Evolutionary conservation across 2,797 vertebrate species (phyloP).

Genomic region (Chrosomus eos): DNA sequence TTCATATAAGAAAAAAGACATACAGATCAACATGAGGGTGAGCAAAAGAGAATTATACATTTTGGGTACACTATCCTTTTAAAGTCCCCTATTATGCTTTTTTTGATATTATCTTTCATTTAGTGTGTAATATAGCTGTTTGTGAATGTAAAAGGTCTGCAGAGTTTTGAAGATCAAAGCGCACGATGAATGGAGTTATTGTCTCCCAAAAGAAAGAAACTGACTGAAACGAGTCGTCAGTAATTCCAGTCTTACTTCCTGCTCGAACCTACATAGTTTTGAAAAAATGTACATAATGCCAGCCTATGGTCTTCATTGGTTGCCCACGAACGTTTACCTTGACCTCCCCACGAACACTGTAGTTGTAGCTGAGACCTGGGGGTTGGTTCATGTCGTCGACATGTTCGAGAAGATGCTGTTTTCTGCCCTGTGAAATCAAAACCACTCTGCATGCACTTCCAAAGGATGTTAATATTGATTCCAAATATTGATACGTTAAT

Average conservation of each 20-base stretch:
- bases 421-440: not conserved
- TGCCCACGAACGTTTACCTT: not conserved
- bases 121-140: not conserved
- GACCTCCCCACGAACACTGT: not conserved
- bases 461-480: no score
- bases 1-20: not conserved
- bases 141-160: not conserved
- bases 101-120: not conserved
- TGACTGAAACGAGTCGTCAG: not conserved
- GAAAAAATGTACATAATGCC: not conserved
- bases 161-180: not conserved
- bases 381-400: not conserved
- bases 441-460: not conserved
- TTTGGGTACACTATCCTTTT: not conserved
- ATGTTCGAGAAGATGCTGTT: not conserved
- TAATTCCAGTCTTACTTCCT: not conserved
- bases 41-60: not conserved
- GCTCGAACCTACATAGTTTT: not conserved
- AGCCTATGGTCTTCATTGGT: not conserved
- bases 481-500: not conserved
- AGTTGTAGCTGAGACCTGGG: not conserved
- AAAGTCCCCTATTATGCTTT: not conserved
- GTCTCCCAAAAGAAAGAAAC: not conserved
- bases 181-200: not conserved
- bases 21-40: not conserved